phyloP scores from a whole-genome alignment of 2,888 invertebrate genomes.

The Tiliacea citrago region DNA sequence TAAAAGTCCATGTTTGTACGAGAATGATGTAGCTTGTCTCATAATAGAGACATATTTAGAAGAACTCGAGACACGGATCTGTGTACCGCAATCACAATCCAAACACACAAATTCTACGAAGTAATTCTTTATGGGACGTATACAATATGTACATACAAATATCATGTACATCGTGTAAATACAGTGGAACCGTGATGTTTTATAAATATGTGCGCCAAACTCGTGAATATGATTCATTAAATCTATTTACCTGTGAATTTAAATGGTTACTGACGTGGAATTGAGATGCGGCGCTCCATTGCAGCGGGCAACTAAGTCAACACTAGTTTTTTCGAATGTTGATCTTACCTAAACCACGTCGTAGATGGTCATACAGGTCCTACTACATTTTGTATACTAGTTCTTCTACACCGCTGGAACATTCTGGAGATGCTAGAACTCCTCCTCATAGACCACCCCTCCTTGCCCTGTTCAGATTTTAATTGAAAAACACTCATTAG shows the following conservation, averaged over 20 bases:
- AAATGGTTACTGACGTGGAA: slow-evolving; percentile 4
- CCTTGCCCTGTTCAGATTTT: not conserved
- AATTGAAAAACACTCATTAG: not conserved
- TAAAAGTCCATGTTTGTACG: not conserved
- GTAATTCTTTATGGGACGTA: slow-evolving; percentile 39
- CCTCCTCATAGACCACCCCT: too few relatives aligned
- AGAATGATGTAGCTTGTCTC: slow-evolving; percentile 8
- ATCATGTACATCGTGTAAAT: slow-evolving; percentile 37
- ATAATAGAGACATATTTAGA: slow-evolving; percentile 23
- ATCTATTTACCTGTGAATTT: slow-evolving; percentile 6
- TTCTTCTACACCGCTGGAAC: not conserved
- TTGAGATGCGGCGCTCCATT: slow-evolving; percentile 8
- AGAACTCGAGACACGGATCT: slow-evolving; percentile 14
- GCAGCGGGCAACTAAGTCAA: not conserved
- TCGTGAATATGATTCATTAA: slow-evolving; percentile 48
- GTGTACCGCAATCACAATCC: slow-evolving; percentile 1
- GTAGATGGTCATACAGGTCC: not conserved
- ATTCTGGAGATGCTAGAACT: not conserved
- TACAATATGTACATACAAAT: slow-evolving; percentile 10
- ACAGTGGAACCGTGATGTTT: slow-evolving; percentile 38
- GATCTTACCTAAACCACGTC: not conserved
- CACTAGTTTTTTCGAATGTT: not conserved
- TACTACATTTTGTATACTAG: not conserved
- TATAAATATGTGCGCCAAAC: slow-evolving; percentile 32
- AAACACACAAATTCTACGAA: slow-evolving; percentile 49